Evolutionary conservation across 2,113 vertebrate species (phyloP).

Genomic region (Galeopterus variegatus): DNA sequence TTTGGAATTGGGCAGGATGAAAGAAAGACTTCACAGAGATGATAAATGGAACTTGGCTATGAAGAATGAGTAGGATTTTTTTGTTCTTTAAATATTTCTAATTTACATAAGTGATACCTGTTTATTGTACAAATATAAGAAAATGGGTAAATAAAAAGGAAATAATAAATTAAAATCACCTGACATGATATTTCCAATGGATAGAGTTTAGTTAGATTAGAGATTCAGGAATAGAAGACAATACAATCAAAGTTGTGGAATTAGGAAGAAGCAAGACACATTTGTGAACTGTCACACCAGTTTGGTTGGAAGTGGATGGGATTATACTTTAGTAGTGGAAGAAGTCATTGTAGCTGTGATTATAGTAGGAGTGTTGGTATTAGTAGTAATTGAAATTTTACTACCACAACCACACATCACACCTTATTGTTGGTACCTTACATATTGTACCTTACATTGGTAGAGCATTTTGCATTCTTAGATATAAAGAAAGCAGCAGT

Average conservation of each 20-base stretch:
- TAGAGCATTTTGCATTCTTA: not conserved
- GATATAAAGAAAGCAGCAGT: not conserved
- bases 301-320: not conserved
- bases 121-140: not conserved
- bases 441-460: not conserved
- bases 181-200: not conserved
- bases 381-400: not conserved
- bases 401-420: too few relatives aligned
- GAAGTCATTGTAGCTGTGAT: not conserved
- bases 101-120: not conserved
- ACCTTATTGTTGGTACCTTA: not conserved
- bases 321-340: not conserved
- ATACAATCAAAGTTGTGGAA: not conserved
- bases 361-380: not conserved
- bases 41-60: not conserved
- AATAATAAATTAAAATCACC: conserved; percentile 35
- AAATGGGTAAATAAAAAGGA: conserved; percentile 19
- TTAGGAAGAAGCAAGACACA: not conserved
- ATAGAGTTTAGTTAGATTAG: not conserved
- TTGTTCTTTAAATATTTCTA: conserved; percentile 17
- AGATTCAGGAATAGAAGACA: not conserved
- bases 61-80: not conserved
- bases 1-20: not conserved
- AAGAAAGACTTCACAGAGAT: not conserved
- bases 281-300: not conserved